phyloP scores from a whole-genome alignment of 1,140 invertebrate genomes.

The Drosophila pruinosa region DNA sequence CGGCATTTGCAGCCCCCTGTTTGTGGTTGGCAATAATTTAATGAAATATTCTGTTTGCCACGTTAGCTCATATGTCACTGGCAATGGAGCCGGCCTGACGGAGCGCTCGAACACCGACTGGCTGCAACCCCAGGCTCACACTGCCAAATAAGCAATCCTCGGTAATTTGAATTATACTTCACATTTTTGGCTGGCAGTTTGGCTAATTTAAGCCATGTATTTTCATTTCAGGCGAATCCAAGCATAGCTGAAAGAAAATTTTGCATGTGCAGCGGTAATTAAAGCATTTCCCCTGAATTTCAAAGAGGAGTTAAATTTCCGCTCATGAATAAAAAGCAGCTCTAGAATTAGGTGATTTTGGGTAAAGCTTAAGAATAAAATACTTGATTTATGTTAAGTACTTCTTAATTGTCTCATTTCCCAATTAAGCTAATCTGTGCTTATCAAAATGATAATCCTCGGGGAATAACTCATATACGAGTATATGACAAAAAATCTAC shows the following conservation, averaged over 20 bases:
- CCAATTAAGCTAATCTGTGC: background rate
- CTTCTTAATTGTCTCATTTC: background rate
- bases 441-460: background rate
- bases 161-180: constrained; percentile 61
- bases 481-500: background rate
- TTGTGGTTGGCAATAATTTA: constrained; percentile 64
- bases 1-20: constrained; percentile 44
- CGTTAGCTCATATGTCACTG: constrained; percentile 31
- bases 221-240: constrained; percentile 34
- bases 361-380: background rate
- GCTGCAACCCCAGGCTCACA: background rate
- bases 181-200: constrained; percentile 52
- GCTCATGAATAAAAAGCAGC: constrained; percentile 4
- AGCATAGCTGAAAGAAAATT: constrained; percentile 10
- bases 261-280: constrained; percentile 63
- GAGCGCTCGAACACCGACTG: constrained; percentile 5
- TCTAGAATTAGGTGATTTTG: background rate
- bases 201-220: constrained; percentile 55
- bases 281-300: constrained; percentile 65
- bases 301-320: constrained; percentile 11
- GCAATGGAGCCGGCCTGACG: background rate
- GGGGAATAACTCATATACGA: background rate
- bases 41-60: constrained; percentile 72
- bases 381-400: background rate
- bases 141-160: constrained; percentile 12